Evolutionary conservation across 2,888 invertebrate genomes (phyloP), one percentile per base, ranked within the genome.

Genomic region (Agriotes lineatus): DNA sequence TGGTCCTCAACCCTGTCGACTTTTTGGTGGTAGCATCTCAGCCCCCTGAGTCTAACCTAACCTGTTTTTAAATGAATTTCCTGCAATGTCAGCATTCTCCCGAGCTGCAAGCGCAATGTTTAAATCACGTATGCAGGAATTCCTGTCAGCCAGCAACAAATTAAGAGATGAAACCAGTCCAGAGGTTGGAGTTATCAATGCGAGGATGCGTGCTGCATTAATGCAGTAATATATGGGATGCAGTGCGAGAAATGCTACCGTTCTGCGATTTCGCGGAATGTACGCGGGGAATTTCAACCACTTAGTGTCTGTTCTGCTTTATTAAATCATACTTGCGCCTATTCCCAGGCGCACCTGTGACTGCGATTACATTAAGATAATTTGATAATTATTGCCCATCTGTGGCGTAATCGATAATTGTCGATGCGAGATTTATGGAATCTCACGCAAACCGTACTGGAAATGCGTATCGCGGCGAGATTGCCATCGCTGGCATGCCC

Each of bases 261-360:
- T 57, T 39, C 16, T 33, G 33, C 45, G 44, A 20, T 61, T 61
- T 61, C 39, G 14, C 39, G 56, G 63, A 54, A 54, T 63, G 63
- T 39, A 56, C 56, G 33, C 16, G 33, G 14, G 52, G 52, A 52
- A 52, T 52, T 33, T 48, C 52, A 35, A 35, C 52, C 33, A 44
- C 44, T 62, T 62, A 52, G 50, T 62, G 52, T 52, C 52, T 44
- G 56, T 56, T 62, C 54, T 44, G 52, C 39, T 42, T 42, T 61
- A 54, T 52, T 52, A 52, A 52, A 52, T 52, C 52, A 52, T 52
- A 52, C 52, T 33, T 52, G 52, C 52, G 52, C 52, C 52, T 52
- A 33, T 52, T 52, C 52, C 52, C 52, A 52, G 52, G 52, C 52
- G 52, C 52, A 52, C 52, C 52, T 52, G 52, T 52, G 52, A 30